Percentiles rank a stretch among this genome's conserved stretches.
Evolutionary conservation across 2,888 invertebrate species (phyloP).

Genomic region (Drosophila diplacantha): DNA sequence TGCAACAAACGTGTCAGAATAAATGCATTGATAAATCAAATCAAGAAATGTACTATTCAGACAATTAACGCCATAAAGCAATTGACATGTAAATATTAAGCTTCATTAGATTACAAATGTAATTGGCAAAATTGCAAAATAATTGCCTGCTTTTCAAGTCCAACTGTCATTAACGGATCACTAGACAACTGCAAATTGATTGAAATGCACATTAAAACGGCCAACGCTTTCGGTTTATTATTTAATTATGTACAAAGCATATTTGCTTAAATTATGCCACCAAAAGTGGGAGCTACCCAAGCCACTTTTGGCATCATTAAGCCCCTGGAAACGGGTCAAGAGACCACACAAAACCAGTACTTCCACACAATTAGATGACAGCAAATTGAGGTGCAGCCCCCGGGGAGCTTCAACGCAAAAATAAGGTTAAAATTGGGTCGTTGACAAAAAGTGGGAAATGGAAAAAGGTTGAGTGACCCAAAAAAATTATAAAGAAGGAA

Average conservation of each 20-base stretch:
- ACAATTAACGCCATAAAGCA: not conserved
- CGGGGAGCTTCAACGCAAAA: constrained; percentile 19
- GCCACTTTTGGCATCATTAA: constrained; percentile 39
- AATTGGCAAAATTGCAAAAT: constrained; percentile 6
- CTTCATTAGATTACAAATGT: not conserved
- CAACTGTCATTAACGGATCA: not conserved
- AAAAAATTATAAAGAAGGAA: constrained; percentile 5
- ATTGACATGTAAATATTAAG: not conserved
- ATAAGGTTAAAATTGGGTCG: constrained; percentile 61
- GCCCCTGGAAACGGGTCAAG: constrained; percentile 14
- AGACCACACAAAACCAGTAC: constrained; percentile 32
- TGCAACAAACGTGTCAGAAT: no score
- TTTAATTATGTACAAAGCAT: constrained; percentile 11
- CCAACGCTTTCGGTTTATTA: constrained; percentile 1
- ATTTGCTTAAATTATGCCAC: constrained; percentile 5
- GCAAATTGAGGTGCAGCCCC: constrained; percentile 63
- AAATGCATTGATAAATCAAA: not conserved
- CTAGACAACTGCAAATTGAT: not conserved
- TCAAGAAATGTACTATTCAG: no score
- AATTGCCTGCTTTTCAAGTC: constrained; percentile 1
- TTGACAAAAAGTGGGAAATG: constrained; percentile 33
- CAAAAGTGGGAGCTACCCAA: constrained; percentile 7
- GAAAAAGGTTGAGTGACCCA: constrained; percentile 14
- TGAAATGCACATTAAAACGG: not conserved
- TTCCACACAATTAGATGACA: constrained; percentile 71